A percentile compares a stretch with the other conserved stretches of the same genome.
These are phyloP conservation scores for Agrilus mali DNA, from an alignment of 2,888 invertebrate genomes.

Conservation along the genomic window DNA sequence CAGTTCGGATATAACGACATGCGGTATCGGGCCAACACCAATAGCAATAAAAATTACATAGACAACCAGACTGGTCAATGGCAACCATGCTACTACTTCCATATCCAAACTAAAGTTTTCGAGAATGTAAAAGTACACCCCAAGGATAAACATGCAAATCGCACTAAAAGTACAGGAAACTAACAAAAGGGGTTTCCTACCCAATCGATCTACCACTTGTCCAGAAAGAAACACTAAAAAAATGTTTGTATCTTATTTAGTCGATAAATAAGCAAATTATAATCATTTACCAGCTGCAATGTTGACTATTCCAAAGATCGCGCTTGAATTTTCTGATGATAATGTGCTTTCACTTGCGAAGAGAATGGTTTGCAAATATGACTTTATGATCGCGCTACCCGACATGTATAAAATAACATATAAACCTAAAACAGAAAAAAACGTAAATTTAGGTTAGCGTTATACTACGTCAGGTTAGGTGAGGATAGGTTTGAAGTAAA, in stretches of 20 bases:
- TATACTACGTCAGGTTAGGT: too few species aligned
- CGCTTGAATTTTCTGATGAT: constrained; percentile 42
- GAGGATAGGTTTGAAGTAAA: too few species aligned
- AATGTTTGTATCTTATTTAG: too few species aligned
- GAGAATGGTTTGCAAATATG: constrained; percentile 48
- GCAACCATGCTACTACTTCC: constrained; percentile 35
- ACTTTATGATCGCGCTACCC: constrained; percentile 45
- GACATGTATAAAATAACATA: constrained; percentile 48
- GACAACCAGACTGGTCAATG: constrained; percentile 40
- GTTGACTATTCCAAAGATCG: constrained; percentile 46
- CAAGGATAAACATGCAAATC: constrained; percentile 36
- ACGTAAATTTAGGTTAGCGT: too few species aligned
- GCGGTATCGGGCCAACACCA: constrained; percentile 46
- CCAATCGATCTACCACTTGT: constrained; percentile 40
- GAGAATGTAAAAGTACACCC: constrained; percentile 41
- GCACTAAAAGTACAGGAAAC: constrained; percentile 42
- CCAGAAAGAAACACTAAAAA: constrained; percentile 17
- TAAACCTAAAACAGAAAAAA: constrained; percentile 38
- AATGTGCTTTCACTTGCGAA: constrained; percentile 38
- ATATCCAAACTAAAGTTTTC: constrained; percentile 30
- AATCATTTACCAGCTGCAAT: constrained; percentile 36
- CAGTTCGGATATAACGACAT: constrained; percentile 48
- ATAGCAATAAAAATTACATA: constrained; percentile 45
- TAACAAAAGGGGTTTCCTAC: constrained; percentile 41
- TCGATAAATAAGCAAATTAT: too few species aligned